Evolutionary conservation across 1,140 invertebrate genomes (phyloP), one percentile per base, ranked within the genome.

Genomic region (Branchinecta lynchi): DNA sequence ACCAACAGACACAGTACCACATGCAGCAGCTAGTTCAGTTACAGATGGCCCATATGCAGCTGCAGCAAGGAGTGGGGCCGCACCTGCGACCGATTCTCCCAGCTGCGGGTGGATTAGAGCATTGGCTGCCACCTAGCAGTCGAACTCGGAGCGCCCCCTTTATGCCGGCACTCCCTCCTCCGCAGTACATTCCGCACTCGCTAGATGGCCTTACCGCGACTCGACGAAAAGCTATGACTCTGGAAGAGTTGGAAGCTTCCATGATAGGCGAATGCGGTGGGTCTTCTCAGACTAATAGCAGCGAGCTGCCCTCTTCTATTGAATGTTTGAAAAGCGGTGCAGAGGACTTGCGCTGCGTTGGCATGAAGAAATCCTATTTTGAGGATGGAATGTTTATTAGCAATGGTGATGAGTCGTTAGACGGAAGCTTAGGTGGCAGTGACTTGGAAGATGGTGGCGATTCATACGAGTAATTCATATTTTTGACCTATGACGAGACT

Each of bases 211-310:
- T 20, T 20, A 15, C 51, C 12, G 2, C 51, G 6, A 2, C 51
- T 20, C 12, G 51, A 6, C 32, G 32, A 32, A 71, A 71, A 45
- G 68, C 68, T 32, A 46, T 71, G n/a, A 71, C 71, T n/a, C 65
- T 71, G 8, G 60, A 70, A 66, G 66, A 71, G 65, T 45, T 71
- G 68, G 71, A 71, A 66, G 71, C 71, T 45, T 68, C 67, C 8
- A 60, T 60, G 51, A 60, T 15, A 20, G 51, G 51, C 17, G 17
- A 20, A 60, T 15, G 12, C 3, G 12, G 12, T 60, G 51, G 17
- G 12, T 60, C 51, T 15, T 3, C 12, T 12, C 12, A 15, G 17
- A 20, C 1, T 15, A 60, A 6, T 60, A 60, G 51, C 12, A 20
- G 12, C 12, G 32, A 32, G 32, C 32, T 32, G 32, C 32, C 32